phyloP scores from a whole-genome alignment of 2,113 vertebrate species.

The Serinus canaria region DNA sequence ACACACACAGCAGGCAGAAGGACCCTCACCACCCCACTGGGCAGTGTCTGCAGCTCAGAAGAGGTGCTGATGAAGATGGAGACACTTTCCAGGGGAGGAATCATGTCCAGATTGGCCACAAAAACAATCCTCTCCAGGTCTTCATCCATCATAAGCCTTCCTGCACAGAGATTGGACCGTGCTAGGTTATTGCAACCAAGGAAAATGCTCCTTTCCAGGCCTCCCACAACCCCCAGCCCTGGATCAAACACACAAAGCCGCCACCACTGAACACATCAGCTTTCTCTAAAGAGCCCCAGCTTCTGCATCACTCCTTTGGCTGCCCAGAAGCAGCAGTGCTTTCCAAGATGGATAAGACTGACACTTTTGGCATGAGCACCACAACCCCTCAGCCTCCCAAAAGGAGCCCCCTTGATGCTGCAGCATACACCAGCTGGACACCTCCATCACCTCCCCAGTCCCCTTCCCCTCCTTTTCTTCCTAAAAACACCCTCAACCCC shows the following conservation, averaged over 20 bases:
- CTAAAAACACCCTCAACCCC: background rate
- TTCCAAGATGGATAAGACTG: background rate
- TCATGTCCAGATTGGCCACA: constrained; percentile 87
- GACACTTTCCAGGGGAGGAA: constrained; percentile 87
- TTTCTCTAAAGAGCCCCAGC: background rate
- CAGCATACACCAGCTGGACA: background rate
- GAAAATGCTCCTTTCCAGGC: background rate
- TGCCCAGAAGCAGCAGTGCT: background rate
- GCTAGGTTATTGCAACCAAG: background rate
- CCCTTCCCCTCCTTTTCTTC: background rate
- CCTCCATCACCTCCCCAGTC: background rate
- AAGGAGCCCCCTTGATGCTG: background rate
- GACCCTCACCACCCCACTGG: constrained; percentile 85
- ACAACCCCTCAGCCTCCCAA: background rate
- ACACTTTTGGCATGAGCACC: background rate
- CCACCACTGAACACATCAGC: background rate
- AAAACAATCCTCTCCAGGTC: constrained; percentile 88
- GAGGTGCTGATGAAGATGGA: constrained; percentile 92
- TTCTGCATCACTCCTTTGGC: background rate
- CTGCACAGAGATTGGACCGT: constrained; percentile 45
- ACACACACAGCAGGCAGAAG: constrained; percentile 85
- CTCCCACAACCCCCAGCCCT: background rate
- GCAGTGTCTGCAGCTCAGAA: constrained; percentile 88
- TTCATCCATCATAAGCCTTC: constrained; percentile 86
- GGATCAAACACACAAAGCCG: background rate